Evolutionary conservation across 2,888 invertebrate genomes (phyloP).

Genomic region (Halictus quadricinctus): DNA sequence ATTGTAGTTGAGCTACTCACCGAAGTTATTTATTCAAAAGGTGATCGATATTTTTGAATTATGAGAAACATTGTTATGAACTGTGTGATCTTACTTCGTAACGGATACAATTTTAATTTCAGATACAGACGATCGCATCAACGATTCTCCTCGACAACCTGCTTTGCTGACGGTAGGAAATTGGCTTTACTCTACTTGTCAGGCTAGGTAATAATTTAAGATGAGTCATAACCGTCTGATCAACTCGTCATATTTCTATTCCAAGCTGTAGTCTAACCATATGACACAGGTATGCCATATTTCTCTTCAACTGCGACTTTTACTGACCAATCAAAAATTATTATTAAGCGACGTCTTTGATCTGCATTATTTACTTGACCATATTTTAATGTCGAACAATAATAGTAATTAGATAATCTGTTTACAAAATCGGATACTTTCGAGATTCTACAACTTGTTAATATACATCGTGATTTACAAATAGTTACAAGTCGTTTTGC

Average conservation of each 20-base stretch:
- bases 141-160: neutral
- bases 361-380: neutral
- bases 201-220: neutral
- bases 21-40: neutral
- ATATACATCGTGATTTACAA: neutral
- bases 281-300: neutral
- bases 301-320: neutral
- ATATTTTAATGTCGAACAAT: neutral
- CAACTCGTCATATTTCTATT: neutral
- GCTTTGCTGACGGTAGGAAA: neutral
- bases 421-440: too few relatives aligned
- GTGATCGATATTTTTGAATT: neutral
- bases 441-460: neutral
- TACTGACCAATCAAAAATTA: neutral
- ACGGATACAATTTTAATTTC: neutral
- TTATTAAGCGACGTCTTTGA: neutral
- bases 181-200: neutral
- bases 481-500: neutral
- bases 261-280: neutral
- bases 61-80: neutral
- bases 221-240: neutral
- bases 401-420: neutral
- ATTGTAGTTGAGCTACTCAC: neutral
- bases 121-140: neutral
- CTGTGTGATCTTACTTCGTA: neutral